A percentile compares a stretch with the other conserved stretches of the same genome.
phyloP scores from a whole-genome alignment of 2,113 vertebrate genomes.

The Psittacara wagleri region DNA sequence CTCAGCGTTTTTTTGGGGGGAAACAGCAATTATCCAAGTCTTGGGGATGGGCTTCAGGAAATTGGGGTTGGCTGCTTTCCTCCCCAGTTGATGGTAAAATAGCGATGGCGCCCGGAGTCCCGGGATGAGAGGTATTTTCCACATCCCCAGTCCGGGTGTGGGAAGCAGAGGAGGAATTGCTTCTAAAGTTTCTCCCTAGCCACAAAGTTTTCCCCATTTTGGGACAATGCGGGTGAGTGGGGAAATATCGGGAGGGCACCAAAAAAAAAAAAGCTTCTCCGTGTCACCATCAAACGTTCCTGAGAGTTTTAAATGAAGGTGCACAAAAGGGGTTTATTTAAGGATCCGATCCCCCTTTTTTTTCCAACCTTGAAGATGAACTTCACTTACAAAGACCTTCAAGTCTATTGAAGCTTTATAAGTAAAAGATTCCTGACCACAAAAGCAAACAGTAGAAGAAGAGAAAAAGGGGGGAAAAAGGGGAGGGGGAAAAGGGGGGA shows the following conservation, averaged over 20 bases:
- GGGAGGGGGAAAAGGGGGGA: neutral
- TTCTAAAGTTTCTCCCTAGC: neutral
- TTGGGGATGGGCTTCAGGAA: neutral
- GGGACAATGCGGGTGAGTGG: neutral
- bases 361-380: constrained; percentile 90
- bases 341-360: neutral
- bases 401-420: constrained; percentile 78
- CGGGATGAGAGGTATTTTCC: neutral
- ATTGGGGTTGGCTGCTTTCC: neutral
- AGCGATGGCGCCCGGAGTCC: neutral
- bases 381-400: constrained; percentile 79
- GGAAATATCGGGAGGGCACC: neutral
- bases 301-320: constrained; percentile 52
- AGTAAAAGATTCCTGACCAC: constrained; percentile 75
- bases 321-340: constrained; percentile 49
- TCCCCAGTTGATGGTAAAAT: neutral
- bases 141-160: fast-evolving
- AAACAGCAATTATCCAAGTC: neutral
- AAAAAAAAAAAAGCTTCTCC: neutral
- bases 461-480: neutral
- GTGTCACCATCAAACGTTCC: constrained; percentile 20
- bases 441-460: constrained; percentile 75
- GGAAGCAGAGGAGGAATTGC: neutral
- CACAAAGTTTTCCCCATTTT: neutral
- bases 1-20: fast-evolving